Evolutionary conservation across 2,888 invertebrate genomes (phyloP), one percentile per base, ranked within the genome.

Genomic region (Acrocyrtus sp.): DNA sequence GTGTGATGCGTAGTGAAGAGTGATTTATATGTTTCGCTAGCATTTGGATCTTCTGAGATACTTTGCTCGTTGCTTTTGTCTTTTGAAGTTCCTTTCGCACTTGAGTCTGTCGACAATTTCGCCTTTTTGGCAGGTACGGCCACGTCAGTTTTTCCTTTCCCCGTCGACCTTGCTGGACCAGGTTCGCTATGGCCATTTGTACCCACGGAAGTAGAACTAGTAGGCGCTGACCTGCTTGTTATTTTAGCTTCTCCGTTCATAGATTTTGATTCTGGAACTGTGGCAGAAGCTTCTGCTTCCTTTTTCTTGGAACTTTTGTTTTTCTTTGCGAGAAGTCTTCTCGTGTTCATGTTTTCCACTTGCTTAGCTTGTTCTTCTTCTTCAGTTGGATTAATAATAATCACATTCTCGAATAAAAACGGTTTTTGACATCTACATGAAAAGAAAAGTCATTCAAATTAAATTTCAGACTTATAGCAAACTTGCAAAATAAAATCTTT

Each of bases 11-110:
- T 90, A 0, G 97, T 98, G 83, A 99, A 99, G 60, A 99, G 84
- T 1, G 97, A 97, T 84, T 98, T 99, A 83, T 93, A 96, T 0
- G 95, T 95, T 84, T 94, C 92, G 72, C 92, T 92, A 4, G 92
- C 92, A 81, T 91, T 92, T 0, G 96, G 94, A 85, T 98, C 97
- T 72, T 92, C 90, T 0, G 96, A 94, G 34, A 98, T 90, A 83
- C 93, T 94, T 82, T 94, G 95, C 26, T 61, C n/a, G n/a, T n/a
- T n/a, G n/a, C n/a, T 47, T 61, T 56, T 58, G n/a, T 47, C 27
- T 48, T 60, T 79, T 47, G 72, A 73, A 43, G 74, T 54, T 58
- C 39, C 47, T 0, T 27, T 54, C 17, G 21, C 21, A 19, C 41
- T 26, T 24, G 51, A 21, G 19, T 48, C 50, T 17, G 69, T 21